phyloP scores from a whole-genome alignment of 2,113 vertebrate genomes.

The Triplophysa siluroides region DNA sequence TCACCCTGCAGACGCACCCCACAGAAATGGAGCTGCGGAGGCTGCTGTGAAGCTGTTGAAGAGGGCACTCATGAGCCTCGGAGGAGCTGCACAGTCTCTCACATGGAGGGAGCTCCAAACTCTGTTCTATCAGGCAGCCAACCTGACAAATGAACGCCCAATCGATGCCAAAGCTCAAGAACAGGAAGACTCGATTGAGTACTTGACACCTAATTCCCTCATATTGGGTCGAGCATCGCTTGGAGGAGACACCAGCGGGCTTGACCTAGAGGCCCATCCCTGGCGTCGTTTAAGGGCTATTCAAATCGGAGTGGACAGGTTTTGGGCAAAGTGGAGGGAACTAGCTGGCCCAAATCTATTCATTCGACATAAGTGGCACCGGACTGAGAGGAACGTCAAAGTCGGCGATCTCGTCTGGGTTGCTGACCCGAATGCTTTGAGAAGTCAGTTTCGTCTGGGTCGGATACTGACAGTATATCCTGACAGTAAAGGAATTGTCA shows the following conservation, averaged over 20 bases:
- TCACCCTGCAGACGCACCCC: slow-evolving; percentile 26
- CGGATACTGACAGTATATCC: no score
- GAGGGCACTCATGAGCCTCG: slow-evolving; percentile 18
- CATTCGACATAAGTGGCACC: slow-evolving; percentile 21
- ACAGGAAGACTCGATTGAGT: slow-evolving; percentile 17
- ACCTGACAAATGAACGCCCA: slow-evolving; percentile 20
- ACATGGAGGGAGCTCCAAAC: slow-evolving; percentile 42
- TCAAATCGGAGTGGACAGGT: slow-evolving; percentile 18
- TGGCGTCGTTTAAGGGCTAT: slow-evolving; percentile 24
- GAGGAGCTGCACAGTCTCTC: slow-evolving; percentile 10
- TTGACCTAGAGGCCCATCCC: slow-evolving; percentile 2
- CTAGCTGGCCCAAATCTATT: slow-evolving; percentile 17
- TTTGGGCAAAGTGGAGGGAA: slow-evolving; percentile 15
- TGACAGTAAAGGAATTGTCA: no score
- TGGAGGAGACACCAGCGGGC: slow-evolving; percentile 23
- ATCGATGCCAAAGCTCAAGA: slow-evolving; percentile 13
- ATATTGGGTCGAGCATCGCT: slow-evolving; percentile 11
- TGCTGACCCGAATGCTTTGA: no score
- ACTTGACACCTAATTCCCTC: slow-evolving; percentile 20
- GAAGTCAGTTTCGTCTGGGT: no score
- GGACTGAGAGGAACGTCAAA: no score
- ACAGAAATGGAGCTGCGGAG: slow-evolving; percentile 24
- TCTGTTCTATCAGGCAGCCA: slow-evolving; percentile 38
- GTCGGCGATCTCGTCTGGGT: no score
- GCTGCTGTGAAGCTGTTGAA: slow-evolving; percentile 27